Conservation (phyloP, 2,797 vertebrate species). For the Lycodopsis pacificus region DNA sequence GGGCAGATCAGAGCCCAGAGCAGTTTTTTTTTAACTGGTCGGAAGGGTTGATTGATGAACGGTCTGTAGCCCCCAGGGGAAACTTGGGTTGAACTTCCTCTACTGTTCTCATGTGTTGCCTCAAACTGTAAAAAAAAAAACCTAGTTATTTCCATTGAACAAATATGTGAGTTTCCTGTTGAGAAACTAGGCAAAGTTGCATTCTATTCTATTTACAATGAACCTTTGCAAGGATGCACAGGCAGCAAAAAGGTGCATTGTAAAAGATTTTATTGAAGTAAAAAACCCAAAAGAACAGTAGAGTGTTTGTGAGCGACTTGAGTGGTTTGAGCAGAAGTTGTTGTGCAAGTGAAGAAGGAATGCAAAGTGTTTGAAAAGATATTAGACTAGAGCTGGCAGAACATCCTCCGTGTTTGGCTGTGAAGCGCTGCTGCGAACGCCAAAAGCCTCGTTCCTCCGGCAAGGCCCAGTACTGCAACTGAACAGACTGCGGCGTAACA, state of each 20-base stretch:
- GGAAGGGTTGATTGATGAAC: constrained; percentile 74
- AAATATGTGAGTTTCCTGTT: constrained; percentile 8
- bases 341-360: constrained; percentile 76
- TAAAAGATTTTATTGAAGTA: constrained; percentile 47
- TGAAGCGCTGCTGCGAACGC: constrained; percentile 60
- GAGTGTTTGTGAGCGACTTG: constrained; percentile 58
- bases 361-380: constrained; percentile 77
- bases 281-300: constrained; percentile 67
- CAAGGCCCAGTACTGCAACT: constrained; percentile 55
- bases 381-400: constrained; percentile 77
- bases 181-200: not conserved
- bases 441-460: constrained; percentile 73
- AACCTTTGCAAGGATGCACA: constrained; percentile 33
- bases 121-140: constrained; percentile 26
- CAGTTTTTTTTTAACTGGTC: constrained; percentile 55
- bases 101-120: constrained; percentile 49
- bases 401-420: constrained; percentile 79
- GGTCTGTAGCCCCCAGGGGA: constrained; percentile 47
- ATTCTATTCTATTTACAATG: not conserved
- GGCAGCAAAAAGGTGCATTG: constrained; percentile 45
- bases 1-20: constrained; percentile 66
- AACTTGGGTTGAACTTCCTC: constrained; percentile 67
- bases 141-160: not conserved
- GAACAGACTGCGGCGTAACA: constrained; percentile 66
- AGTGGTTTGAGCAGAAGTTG: constrained; percentile 70